Evolutionary conservation across 2,888 invertebrate genomes (phyloP).

Genomic region (Linyphia triangularis): DNA sequence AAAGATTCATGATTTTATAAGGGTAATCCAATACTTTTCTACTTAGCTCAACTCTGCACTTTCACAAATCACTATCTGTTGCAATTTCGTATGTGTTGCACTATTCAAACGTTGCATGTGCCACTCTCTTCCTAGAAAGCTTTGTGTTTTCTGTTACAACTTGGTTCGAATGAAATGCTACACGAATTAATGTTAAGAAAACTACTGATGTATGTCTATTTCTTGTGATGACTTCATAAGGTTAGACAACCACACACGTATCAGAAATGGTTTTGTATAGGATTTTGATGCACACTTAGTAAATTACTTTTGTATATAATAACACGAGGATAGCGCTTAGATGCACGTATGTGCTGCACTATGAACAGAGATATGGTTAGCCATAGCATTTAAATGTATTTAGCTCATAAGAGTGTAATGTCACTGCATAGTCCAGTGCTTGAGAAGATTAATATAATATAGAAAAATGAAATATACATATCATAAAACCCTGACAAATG

Average conservation of each 20-base stretch:
- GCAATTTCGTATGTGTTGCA: no score
- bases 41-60: no score
- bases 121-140: no score
- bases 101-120: no score
- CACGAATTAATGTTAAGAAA: no score
- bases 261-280: conserved; percentile 12
- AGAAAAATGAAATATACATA: conserved; percentile 57
- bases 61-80: no score
- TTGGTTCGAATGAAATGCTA: no score
- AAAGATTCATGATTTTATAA: no score
- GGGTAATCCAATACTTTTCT: no score
- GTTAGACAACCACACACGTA: not conserved
- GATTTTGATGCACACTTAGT: conserved; percentile 21
- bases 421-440: conserved; percentile 28
- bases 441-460: conserved; percentile 4
- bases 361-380: conserved; percentile 20
- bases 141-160: no score
- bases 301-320: conserved; percentile 36
- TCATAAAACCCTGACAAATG: conserved; percentile 54
- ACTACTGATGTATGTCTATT: no score
- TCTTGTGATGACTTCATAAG: no score
- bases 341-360: not conserved
- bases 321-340: conserved; percentile 37
- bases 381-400: conserved; percentile 33
- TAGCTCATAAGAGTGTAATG: conserved; percentile 18